phyloP scores from a whole-genome alignment of 1,140 invertebrate genomes.

The Microplitis mediator region DNA sequence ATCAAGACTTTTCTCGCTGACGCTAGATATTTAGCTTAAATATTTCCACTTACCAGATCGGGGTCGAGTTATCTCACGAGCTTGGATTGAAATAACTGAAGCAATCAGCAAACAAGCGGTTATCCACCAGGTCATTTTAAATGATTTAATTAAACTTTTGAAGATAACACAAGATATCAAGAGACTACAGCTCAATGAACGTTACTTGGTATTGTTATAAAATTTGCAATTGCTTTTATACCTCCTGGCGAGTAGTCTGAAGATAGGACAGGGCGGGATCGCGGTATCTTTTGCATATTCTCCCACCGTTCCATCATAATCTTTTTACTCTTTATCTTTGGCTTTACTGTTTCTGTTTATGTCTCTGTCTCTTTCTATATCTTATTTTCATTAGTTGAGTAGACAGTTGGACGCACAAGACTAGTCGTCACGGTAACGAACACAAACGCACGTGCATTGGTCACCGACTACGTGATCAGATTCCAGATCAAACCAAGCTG shows the following conservation, averaged over 20 bases:
- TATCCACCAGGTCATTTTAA: slow-evolving; percentile 13
- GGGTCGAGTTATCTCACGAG: slow-evolving; percentile 26
- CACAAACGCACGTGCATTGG: slow-evolving; percentile 44
- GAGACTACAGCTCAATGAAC: slow-evolving; percentile 16
- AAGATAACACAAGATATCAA: too few species aligned
- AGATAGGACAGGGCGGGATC: slow-evolving; percentile 29
- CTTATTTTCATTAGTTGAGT: slow-evolving; percentile 22
- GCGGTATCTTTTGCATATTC: slow-evolving; percentile 9
- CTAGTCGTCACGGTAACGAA: not conserved
- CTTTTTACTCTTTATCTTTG: too few species aligned
- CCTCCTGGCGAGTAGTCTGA: slow-evolving; percentile 33
- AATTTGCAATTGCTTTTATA: slow-evolving; percentile 54
- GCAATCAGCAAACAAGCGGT: slow-evolving; percentile 6
- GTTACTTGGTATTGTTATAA: slow-evolving; percentile 34
- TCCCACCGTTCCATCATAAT: slow-evolving; percentile 22
- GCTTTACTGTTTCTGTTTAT: slow-evolving; percentile 17
- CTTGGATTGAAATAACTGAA: slow-evolving; percentile 6
- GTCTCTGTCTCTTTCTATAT: not conserved
- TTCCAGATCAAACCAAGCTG: slow-evolving; percentile 35
- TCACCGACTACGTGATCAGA: slow-evolving; percentile 49
- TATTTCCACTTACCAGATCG: not conserved
- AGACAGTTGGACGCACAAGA: slow-evolving; percentile 28
- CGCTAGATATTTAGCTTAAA: too few species aligned
- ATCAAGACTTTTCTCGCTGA: too few species aligned
- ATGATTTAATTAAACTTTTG: not conserved